Evolutionary conservation across 2,888 invertebrate genomes (phyloP), one percentile per base, ranked within the genome.

Genomic region (Coleophora deauratella): DNA sequence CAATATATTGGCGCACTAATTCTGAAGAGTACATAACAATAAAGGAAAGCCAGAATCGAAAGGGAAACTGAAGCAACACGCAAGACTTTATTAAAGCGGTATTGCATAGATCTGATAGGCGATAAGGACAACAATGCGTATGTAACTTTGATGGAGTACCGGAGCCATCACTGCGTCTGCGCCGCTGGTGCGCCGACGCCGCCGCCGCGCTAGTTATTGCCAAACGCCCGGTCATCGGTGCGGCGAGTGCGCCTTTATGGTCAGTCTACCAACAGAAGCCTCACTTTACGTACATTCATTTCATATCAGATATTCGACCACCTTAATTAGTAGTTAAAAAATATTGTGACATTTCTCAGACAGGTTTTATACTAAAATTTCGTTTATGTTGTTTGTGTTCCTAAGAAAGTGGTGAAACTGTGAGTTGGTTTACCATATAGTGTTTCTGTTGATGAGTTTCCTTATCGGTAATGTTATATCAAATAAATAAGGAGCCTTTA

Each of bases 101-200:
- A 64, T 68, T 71, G 67, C 66, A 70, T 68, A 74, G 76, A 78
- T 78, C 55, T 59, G 62, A 65, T 66, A 55, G 59, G 59, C 69
- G 71, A 76, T 75, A 76, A 57, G 46, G 59, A 74, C 77, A 78
- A 81, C 73, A 79, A 79, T 77, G 77, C 67, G 66, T 70, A 61
- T 70, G 72, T 75, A 72, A 74, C 72, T 69, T 68, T 62, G 62
- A 67, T 62, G 59, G 58, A 58, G 55, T 55, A 61, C 58, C 56
- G 54, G 45, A 54, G 54, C 59, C 52, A 57, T 65, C 21, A 6
- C 21, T 63, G 65, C 62, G 55, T 59, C 55, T 66, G 31, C 21
- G 21, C 6, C 21, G 21, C 3, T 21, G 3, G 21, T 6, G n/a
- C n/a, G n/a, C n/a, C n/a, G n/a, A n/a, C n/a, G n/a, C n/a, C n/a